phyloP scores from a whole-genome alignment of 2,113 vertebrate genomes.

The Himantopus leucocephalus region DNA sequence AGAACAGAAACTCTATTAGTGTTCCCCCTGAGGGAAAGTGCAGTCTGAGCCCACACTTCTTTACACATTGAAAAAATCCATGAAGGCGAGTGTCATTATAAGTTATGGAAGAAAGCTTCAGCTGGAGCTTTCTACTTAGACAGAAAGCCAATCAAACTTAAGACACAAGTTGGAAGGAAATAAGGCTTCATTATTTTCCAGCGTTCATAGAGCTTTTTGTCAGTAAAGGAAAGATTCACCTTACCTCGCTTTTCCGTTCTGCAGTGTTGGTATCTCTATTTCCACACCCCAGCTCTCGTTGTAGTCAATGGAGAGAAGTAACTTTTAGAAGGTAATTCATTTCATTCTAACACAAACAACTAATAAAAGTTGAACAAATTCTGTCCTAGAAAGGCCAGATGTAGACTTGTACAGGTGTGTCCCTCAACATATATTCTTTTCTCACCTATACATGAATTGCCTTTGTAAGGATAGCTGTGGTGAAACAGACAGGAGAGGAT shows the following conservation, averaged over 20 bases:
- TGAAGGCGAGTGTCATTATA: not conserved
- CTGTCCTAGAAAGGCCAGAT: not conserved
- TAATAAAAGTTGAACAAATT: not conserved
- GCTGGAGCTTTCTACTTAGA: not conserved
- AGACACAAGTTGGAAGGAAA: not conserved
- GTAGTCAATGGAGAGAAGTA: not conserved
- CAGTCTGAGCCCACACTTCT: not conserved
- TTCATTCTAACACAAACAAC: not conserved
- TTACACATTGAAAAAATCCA: not conserved
- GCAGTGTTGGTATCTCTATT: not conserved
- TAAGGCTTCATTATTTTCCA: not conserved
- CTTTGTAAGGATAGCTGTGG: not conserved
- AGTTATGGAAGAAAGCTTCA: not conserved
- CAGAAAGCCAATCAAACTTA: slow-evolving; percentile 1
- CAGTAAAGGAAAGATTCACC: not conserved
- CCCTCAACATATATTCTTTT: not conserved
- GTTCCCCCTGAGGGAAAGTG: not conserved
- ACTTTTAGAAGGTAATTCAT: not conserved
- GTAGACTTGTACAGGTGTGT: not conserved
- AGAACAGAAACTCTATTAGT: not conserved
- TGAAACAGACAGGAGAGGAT: not conserved
- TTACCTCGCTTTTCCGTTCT: not conserved
- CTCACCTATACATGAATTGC: not conserved
- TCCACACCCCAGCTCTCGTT: not conserved
- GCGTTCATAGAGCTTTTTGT: not conserved